Conservation (phyloP, 2,888 invertebrate species). For the Tubiluchus corallicola region DNA sequence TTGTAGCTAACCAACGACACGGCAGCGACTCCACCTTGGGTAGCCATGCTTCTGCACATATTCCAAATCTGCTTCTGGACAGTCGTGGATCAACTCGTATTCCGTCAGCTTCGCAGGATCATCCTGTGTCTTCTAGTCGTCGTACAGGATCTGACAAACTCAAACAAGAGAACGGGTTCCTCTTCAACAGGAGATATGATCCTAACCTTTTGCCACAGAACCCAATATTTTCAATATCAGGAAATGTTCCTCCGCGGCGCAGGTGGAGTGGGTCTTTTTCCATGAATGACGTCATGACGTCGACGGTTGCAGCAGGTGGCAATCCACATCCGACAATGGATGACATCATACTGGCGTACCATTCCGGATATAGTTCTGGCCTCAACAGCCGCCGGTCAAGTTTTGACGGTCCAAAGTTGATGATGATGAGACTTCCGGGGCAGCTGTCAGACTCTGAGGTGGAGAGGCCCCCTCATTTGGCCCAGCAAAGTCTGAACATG, state of each 20-base stretch:
- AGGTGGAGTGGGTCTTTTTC: neutral
- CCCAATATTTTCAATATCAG: too few relatives aligned
- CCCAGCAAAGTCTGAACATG: slow-evolving; percentile 1
- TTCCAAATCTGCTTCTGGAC: too few relatives aligned
- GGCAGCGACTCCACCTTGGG: neutral
- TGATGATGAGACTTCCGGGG: neutral
- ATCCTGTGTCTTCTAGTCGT: too few relatives aligned
- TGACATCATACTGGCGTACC: neutral
- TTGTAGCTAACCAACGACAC: neutral
- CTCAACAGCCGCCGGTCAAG: neutral
- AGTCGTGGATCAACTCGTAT: too few relatives aligned
- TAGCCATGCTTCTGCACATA: slow-evolving; percentile 1
- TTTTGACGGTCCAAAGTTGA: neutral
- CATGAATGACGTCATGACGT: slow-evolving; percentile 1
- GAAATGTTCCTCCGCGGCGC: too few relatives aligned
- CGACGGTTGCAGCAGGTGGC: neutral
- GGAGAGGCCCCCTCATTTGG: neutral
- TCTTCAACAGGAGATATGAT: too few relatives aligned
- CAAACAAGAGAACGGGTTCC: too few relatives aligned
- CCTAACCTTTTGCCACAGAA: too few relatives aligned
- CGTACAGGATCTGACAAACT: too few relatives aligned
- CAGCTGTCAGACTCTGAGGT: neutral
- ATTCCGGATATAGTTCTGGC: slow-evolving; percentile 1
- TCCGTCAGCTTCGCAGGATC: too few relatives aligned
- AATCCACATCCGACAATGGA: slow-evolving; percentile 3